Evolutionary conservation across 1,140 invertebrate species (phyloP).

Genomic region (Drosophila yakuba): DNA sequence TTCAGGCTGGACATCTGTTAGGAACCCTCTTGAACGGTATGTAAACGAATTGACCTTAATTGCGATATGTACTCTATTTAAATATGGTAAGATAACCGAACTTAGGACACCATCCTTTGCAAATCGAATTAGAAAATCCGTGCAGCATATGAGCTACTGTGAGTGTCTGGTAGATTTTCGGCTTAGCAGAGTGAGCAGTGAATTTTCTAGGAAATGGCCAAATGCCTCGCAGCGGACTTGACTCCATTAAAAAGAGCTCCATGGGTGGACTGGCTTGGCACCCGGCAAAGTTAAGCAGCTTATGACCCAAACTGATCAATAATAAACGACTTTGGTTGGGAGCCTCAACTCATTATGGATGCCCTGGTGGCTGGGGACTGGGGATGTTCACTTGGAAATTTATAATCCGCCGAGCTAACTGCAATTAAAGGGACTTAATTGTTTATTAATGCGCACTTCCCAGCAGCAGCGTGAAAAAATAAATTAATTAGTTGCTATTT

Average conservation of each 20-base stretch:
- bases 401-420: constrained; percentile 44
- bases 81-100: too few relatives aligned
- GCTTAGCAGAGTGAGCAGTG: constrained; percentile 33
- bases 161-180: constrained; percentile 11
- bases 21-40: constrained; percentile 31
- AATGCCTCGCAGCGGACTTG: constrained; percentile 27
- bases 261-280: constrained; percentile 9
- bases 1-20: constrained; percentile 20
- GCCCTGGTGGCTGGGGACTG: neutral
- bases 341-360: constrained; percentile 26
- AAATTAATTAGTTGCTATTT: constrained; percentile 80
- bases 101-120: neutral
- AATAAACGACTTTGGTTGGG: constrained; percentile 43
- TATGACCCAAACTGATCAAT: constrained; percentile 47
- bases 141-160: constrained; percentile 6
- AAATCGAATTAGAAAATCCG: constrained; percentile 10
- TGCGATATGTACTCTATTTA: too few relatives aligned
- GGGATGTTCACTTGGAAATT: constrained; percentile 35
- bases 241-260: constrained; percentile 6
- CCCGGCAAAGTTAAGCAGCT: constrained; percentile 40
- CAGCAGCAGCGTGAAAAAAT: constrained; percentile 67
- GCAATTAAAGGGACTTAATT: constrained; percentile 78
- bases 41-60: constrained; percentile 6
- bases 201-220: constrained; percentile 25
- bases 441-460: constrained; percentile 80